Evolutionary conservation across 1,140 invertebrate genomes (phyloP), one percentile per base, ranked within the genome.

Genomic region (Zaprionus nigranus): DNA sequence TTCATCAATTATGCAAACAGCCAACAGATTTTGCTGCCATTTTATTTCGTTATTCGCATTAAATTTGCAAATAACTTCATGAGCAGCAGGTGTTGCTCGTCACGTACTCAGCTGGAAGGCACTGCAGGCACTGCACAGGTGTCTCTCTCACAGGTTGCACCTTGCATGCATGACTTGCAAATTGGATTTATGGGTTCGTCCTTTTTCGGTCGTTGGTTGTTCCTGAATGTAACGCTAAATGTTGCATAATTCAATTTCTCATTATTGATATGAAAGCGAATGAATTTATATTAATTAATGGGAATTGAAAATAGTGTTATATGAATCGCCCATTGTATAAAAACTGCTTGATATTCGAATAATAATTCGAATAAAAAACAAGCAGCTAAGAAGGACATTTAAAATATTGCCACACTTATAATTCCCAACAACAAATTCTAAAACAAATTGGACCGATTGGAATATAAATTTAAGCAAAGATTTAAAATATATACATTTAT

Each of bases 1-100:
- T 49, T 64, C 70, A 78, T 87, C 84, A 81, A 83, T 83, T 81
- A 87, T 87, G 81, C 61, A 82, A 86, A 82, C 69, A 81, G 59
- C 56, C 75, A 81, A 73, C 70, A 87, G 76, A 65, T 78, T 75
- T 61, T 49, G 15, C 34, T 62, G 46, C 38, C 67, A 43, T 34
- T 69, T 68, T 61, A 79, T 79, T 79, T 71, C 43, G 73, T 74
- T 86, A 54, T 20, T 17, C 40, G 40, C 81, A 66, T 83, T 81
- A 75, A 83, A 69, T 83, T 86, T 73, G 20, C 65, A 69, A 64
- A 56, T 56, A 26, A 49, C 56, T 56, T 63, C 30, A 54, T 24
- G 49, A 43, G 57, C n/a, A 43, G 40, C 72, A 49, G 46, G 46
- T 49, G 26, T 26, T 11, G 26, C 22, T 13, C 24, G 43, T 67